Evolutionary conservation across 2,113 vertebrate genomes (phyloP).

Genomic region (Aphyosemion australe): DNA sequence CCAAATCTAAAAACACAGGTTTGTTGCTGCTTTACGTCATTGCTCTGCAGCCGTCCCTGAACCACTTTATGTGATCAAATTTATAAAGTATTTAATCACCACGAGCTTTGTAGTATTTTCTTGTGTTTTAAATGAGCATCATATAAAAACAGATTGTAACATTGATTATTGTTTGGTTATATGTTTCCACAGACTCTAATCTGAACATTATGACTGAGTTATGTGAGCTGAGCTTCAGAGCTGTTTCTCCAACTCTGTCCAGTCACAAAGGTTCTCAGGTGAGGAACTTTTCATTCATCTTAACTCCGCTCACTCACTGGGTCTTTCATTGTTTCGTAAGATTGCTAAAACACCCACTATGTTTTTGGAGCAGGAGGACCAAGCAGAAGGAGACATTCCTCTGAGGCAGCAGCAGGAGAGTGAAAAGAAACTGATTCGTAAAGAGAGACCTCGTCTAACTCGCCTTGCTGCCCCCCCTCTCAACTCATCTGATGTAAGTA

Average conservation of each 20-base stretch:
- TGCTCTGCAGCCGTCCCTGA: too few relatives aligned
- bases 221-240: conserved; percentile 63
- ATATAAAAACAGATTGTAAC: too few relatives aligned
- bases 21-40: too few relatives aligned
- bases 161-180: not conserved
- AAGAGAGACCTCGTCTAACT: conserved; percentile 85
- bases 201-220: conserved; percentile 53
- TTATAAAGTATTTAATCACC: too few relatives aligned
- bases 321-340: not conserved
- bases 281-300: not conserved
- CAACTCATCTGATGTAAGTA: conserved; percentile 11
- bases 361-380: conserved; percentile 74
- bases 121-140: too few relatives aligned
- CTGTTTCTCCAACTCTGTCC: conserved; percentile 53
- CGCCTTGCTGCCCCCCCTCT: conserved; percentile 80
- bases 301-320: not conserved
- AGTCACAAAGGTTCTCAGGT: conserved; percentile 71
- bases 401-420: conserved; percentile 71
- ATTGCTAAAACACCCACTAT: not conserved
- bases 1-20: conserved; percentile 87
- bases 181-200: conserved; percentile 71
- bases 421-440: conserved; percentile 80
- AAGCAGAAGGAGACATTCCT: conserved; percentile 57
- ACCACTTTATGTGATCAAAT: too few relatives aligned
- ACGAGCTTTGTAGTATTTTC: too few relatives aligned